Conservation (phyloP, 2,113 vertebrate genomes). For the Lophochroa leadbeateri region DNA sequence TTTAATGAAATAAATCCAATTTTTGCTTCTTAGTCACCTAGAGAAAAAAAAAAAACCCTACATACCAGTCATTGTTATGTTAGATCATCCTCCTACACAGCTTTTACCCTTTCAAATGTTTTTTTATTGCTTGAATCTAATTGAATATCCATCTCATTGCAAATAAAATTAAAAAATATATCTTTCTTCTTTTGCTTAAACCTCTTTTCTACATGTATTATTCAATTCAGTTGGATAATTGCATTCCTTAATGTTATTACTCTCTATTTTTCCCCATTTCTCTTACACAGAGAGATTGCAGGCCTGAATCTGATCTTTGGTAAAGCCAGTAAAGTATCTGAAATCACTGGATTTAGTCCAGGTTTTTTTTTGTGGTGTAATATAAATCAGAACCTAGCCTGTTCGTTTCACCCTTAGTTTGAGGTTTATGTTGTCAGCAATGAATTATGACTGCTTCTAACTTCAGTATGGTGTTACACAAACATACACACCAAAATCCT, state of each 20-base stretch:
- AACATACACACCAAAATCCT: neutral
- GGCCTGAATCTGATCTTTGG: slow-evolving; percentile 40
- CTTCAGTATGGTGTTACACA: neutral
- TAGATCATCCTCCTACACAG: neutral
- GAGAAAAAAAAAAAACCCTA: neutral
- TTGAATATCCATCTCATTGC: slow-evolving; percentile 60
- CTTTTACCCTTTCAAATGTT: slow-evolving; percentile 27
- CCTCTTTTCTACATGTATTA: slow-evolving; percentile 34
- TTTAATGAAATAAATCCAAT: neutral
- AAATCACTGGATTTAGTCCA: slow-evolving; percentile 35
- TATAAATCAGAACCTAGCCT: neutral
- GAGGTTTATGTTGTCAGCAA: neutral
- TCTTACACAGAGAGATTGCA: slow-evolving; percentile 15
- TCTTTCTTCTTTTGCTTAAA: slow-evolving; percentile 41
- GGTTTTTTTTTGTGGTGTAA: neutral
- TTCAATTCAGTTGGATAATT: slow-evolving; percentile 51
- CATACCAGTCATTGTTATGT: neutral
- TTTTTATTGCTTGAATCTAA: slow-evolving; percentile 51
- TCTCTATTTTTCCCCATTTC: slow-evolving; percentile 20
- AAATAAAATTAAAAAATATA: slow-evolving; percentile 31
- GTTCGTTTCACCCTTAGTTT: neutral
- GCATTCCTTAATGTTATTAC: slow-evolving; percentile 55
- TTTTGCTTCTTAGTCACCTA: neutral
- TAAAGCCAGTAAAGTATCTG: slow-evolving; percentile 24
- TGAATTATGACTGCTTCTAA: neutral